phyloP scores from a whole-genome alignment of 92 coral and sea anemone species.

The Epizoanthus illoricatus region DNA sequence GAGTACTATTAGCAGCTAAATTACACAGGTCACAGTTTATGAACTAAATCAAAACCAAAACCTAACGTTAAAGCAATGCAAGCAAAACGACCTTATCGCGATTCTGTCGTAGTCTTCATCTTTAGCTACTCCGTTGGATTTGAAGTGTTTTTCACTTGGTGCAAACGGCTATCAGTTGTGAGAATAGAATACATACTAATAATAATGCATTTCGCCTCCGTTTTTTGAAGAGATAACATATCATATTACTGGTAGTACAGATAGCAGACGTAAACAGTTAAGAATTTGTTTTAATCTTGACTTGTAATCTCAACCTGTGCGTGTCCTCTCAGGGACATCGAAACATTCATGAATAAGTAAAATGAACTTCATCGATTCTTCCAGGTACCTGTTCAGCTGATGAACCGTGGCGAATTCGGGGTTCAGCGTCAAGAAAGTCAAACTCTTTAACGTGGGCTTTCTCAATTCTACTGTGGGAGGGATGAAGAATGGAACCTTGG shows the following conservation, averaged over 20 bases:
- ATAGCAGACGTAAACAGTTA: constrained; percentile 9
- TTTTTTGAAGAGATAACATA: not conserved
- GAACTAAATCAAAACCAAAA: not conserved
- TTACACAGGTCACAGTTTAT: not conserved
- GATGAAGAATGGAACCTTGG: constrained; percentile 3
- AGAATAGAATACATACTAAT: too few relatives aligned
- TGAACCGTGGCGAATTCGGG: not conserved
- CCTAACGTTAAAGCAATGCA: not conserved
- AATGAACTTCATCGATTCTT: not conserved
- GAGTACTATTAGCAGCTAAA: not conserved
- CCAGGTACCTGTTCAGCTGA: constrained; percentile 32
- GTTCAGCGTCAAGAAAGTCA: not conserved
- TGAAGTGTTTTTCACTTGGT: not conserved
- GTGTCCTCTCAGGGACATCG: not conserved
- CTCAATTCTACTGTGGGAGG: not conserved
- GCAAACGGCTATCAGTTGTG: too few relatives aligned
- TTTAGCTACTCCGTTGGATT: not conserved
- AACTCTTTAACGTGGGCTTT: too few relatives aligned
- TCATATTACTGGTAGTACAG: not conserved
- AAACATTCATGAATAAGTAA: constrained; percentile 17
- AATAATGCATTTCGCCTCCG: not conserved
- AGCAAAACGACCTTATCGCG: not conserved
- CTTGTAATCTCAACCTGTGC: constrained; percentile 20
- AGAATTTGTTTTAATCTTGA: constrained; percentile 19
- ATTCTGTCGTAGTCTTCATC: not conserved